Evolutionary conservation across 2,113 vertebrate genomes (phyloP), one percentile per base, ranked within the genome.

Genomic region (Epinephelus fuscoguttatus): DNA sequence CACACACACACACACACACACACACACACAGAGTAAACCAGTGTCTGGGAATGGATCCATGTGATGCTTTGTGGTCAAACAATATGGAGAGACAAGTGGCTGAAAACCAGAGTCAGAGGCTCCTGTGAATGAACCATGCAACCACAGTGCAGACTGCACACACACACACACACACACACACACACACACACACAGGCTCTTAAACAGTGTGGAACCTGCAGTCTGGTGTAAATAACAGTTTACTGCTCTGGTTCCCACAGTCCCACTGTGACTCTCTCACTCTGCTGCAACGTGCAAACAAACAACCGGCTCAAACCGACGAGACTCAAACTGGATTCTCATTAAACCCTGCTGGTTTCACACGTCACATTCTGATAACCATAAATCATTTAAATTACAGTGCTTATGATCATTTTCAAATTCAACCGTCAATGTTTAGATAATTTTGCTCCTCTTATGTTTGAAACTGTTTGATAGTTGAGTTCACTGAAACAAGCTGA

Each of bases 231-330:
- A 45, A 45, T 45, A 45, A 45, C 42, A 45, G 42, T 45, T 45
- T 45, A 45, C 42, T 45, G 42, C 47, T 49, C 70, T 25, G 50
- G 67, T 49, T 81, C 42, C 53, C 60, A 81, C 70, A 66, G 19
- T 60, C 55, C 21, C 50, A 42, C 61, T 49, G 55, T 11, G n/a
- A 56, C 72, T 49, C 1, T 45, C 42, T 45, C 42, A 12, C 42
- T 45, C 42, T 45, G 42, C 42, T 12, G 42, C 42, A 45, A 11
- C 42, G 2, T 3, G 42, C n/a, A 47, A 42, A 57, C 67, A 52
- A 62, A 45, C 45, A 61, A 79, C 6, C 45, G 3, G 68, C 60
- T 62, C 60, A 62, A 61, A 62, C 60, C 3, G 42, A 45, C 11
- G 0, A 9, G 2, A 12, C 42, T 45, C 10, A 10, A 45, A 45